A percentile compares a stretch with the other conserved stretches of the same genome.
phyloP scores from a whole-genome alignment of 2,797 vertebrate species.

The Rhabdomys pumilio region DNA sequence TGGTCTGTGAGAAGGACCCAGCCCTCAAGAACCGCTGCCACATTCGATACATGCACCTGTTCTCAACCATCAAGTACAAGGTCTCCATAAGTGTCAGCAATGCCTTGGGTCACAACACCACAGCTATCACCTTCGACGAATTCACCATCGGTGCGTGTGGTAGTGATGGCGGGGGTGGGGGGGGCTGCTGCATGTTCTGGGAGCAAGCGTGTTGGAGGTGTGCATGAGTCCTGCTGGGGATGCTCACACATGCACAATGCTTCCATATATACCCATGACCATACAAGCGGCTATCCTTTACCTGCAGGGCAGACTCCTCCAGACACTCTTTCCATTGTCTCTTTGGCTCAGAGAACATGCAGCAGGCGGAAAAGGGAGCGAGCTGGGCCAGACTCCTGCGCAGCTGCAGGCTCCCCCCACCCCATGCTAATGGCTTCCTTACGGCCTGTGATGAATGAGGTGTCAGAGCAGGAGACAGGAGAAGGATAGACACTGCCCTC shows the following conservation, averaged over 20 bases:
- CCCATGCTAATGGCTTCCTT: constrained; percentile 83
- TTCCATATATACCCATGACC: background rate
- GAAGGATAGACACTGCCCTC: constrained; percentile 81
- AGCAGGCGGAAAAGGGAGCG: constrained; percentile 51
- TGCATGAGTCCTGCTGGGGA: background rate
- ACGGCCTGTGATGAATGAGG: constrained; percentile 77
- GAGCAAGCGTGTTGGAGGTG: constrained; percentile 4
- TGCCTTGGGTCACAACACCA: constrained; percentile 93
- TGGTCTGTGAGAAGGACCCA: constrained; percentile 94
- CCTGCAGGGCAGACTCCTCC: constrained; percentile 57
- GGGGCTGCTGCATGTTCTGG: background rate
- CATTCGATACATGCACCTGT: constrained; percentile 96
- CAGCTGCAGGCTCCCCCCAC: constrained; percentile 78
- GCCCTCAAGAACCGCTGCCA: constrained; percentile 97
- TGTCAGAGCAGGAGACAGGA: constrained; percentile 84
- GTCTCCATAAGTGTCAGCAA: constrained; percentile 97
- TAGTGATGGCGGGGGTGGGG: background rate
- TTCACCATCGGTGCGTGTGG: constrained; percentile 93
- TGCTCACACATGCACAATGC: background rate
- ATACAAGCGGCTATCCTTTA: background rate
- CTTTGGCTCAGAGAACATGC: constrained; percentile 72
- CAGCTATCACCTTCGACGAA: constrained; percentile 94
- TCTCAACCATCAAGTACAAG: constrained; percentile 96
- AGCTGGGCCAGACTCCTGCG: constrained; percentile 78
- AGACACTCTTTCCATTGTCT: constrained; percentile 70